These are phyloP conservation scores for Dipodomys ordii DNA, from an alignment of 2,113 vertebrate species.

Conservation along the genomic window DNA sequence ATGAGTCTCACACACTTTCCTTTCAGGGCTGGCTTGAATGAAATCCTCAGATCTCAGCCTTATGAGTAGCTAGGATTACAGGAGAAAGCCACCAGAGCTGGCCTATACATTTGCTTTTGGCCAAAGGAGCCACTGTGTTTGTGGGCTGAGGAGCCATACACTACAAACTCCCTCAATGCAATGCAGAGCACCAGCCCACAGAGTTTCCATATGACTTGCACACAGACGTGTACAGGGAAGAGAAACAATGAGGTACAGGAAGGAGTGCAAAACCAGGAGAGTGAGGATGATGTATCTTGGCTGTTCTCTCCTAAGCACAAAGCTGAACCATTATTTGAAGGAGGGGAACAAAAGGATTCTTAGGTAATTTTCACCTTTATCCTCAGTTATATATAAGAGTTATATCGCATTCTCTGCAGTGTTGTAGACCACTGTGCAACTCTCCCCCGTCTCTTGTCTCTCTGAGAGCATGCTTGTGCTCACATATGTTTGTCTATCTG, in stretches of 20 bases:
- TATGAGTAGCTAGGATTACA: no score
- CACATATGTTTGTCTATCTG: not conserved
- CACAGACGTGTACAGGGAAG: not conserved
- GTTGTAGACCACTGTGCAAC: not conserved
- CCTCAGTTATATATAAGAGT: not conserved
- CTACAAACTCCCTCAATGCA: not conserved
- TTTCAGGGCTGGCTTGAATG: no score
- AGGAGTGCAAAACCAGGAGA: not conserved
- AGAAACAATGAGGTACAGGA: not conserved
- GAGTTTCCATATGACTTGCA: no score
- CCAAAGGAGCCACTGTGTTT: not conserved
- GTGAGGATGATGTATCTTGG: not conserved
- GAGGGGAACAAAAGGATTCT: not conserved
- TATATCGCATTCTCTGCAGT: not conserved
- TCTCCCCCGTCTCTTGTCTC: not conserved
- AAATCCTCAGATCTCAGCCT: no score
- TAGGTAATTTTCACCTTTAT: not conserved
- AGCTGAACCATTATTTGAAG: constrained; percentile 10
- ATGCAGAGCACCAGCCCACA: not conserved
- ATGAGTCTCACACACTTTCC: no score
- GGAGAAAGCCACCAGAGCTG: no score
- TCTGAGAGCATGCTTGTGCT: not conserved
- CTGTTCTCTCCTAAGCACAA: not conserved
- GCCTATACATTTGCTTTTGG: not conserved
- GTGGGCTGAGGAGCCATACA: not conserved